Evolutionary conservation across 2,888 invertebrate genomes (phyloP).

Genomic region (Meliscaeva auricollis): DNA sequence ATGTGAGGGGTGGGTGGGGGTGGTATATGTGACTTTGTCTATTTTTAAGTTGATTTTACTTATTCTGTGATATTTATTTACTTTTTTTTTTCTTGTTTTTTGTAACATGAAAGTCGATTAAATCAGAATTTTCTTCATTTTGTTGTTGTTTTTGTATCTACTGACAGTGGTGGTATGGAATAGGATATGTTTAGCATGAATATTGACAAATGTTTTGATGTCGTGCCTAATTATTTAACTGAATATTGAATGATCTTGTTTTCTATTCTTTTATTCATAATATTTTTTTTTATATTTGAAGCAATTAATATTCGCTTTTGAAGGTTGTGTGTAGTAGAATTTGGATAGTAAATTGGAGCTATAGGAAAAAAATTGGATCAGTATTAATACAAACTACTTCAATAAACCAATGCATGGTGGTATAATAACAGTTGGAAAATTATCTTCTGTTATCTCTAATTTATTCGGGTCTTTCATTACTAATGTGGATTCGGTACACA

Average conservation of each 20-base stretch:
- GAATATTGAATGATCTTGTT: constrained; percentile 32
- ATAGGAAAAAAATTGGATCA: neutral
- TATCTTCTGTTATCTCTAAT: too few species aligned
- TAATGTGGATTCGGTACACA: too few species aligned
- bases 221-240: constrained; percentile 22
- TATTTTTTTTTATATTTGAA: neutral
- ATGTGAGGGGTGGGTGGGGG: too few species aligned
- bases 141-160: neutral
- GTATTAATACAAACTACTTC: too few species aligned
- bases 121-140: constrained; percentile 1
- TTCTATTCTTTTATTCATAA: neutral
- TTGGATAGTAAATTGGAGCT: neutral
- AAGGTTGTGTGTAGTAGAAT: neutral
- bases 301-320: neutral
- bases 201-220: constrained; percentile 35
- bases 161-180: neutral
- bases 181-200: constrained; percentile 14
- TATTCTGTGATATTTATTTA: neutral
- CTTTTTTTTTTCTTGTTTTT: neutral
- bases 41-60: constrained; percentile 35
- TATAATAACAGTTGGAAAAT: too few species aligned
- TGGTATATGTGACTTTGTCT: constrained; percentile 2
- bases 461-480: too few species aligned
- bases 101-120: constrained; percentile 25
- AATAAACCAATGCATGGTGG: too few species aligned